A percentile compares a stretch with the other conserved stretches of the same genome.
These are phyloP conservation scores for Dusona sp. DNA, from an alignment of 2,888 invertebrate species.

Conservation along the genomic window DNA sequence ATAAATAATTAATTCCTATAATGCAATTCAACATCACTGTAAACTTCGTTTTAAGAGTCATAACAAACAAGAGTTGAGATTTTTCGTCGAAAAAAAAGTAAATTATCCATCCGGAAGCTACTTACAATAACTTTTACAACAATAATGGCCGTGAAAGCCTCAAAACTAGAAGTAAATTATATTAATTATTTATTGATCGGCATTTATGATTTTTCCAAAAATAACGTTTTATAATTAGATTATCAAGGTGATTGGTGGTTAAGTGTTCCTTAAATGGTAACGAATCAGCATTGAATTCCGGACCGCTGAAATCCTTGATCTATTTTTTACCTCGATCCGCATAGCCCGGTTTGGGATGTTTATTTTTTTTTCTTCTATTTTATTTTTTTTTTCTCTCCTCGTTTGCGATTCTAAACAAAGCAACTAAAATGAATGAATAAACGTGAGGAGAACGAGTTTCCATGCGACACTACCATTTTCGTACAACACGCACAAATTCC, in stretches of 20 bases:
- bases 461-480: conserved; percentile 61
- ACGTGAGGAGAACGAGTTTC: conserved; percentile 63
- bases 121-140: no score
- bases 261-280: neutral
- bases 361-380: neutral
- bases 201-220: neutral
- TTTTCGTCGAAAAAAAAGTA: no score
- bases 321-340: conserved; percentile 53
- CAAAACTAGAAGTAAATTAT: no score
- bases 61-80: no score
- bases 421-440: conserved; percentile 53
- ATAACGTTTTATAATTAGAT: neutral
- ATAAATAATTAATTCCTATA: no score
- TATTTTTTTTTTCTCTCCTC: conserved; percentile 8
- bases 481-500: conserved; percentile 38
- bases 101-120: no score
- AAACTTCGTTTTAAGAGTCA: no score
- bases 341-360: conserved; percentile 20
- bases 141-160: no score
- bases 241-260: neutral
- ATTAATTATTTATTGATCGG: neutral
- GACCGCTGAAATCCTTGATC: conserved; percentile 40
- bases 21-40: no score
- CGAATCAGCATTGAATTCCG: neutral
- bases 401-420: conserved; percentile 21